A percentile compares a stretch with the other conserved stretches of the same genome.
phyloP scores from a whole-genome alignment of 2,797 vertebrate genomes.

The Acanthiza pusilla region DNA sequence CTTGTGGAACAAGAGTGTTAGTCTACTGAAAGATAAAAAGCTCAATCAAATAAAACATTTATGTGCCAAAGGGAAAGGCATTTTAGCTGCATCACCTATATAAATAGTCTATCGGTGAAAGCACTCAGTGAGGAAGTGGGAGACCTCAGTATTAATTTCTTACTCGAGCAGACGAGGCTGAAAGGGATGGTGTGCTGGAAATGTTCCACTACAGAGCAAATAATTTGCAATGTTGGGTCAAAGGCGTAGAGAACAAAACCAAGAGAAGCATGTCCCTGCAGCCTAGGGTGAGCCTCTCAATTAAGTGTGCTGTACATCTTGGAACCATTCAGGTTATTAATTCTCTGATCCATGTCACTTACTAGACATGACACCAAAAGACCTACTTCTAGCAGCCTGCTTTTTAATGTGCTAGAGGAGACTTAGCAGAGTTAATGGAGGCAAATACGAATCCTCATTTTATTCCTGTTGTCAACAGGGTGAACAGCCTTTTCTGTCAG shows the following conservation, averaged over 20 bases:
- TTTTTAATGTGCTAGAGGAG: neutral
- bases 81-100: constrained; percentile 52
- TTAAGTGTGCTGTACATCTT: neutral
- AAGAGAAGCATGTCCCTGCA: neutral
- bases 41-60: constrained; percentile 54
- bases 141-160: constrained; percentile 56
- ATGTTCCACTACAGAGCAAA: neutral
- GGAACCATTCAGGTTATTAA: neutral
- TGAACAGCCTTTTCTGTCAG: neutral
- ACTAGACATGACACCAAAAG: neutral
- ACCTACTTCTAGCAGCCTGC: neutral
- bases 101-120: constrained; percentile 29
- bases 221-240: neutral
- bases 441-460: neutral
- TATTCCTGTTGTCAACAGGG: neutral
- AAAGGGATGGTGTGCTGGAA: constrained; percentile 8
- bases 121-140: constrained; percentile 47
- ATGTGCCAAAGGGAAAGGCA: constrained; percentile 40
- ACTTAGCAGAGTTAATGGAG: neutral
- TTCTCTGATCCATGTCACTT: neutral
- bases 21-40: constrained; percentile 29
- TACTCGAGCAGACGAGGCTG: neutral
- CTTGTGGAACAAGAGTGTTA: constrained; percentile 19
- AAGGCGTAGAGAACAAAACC: neutral
- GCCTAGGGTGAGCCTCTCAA: neutral